phyloP scores from a whole-genome alignment of 2,113 vertebrate genomes.

The Lepisosteus oculatus region DNA sequence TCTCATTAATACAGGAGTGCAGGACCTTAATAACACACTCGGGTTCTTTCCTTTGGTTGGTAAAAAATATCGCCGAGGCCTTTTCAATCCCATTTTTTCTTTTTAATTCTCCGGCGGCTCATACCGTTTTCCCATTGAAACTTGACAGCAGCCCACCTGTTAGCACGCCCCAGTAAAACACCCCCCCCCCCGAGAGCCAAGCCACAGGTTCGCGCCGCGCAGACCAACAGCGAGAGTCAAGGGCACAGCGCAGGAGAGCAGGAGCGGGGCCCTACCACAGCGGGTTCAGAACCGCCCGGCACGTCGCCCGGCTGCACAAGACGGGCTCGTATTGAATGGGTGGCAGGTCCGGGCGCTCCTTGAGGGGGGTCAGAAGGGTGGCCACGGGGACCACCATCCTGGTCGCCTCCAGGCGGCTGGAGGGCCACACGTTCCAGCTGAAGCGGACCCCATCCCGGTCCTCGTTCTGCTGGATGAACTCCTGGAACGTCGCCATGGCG shows the following conservation, averaged over 20 bases:
- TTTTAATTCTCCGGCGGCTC: too few relatives aligned
- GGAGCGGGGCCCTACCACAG: conserved; percentile 75
- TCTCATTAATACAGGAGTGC: too few relatives aligned
- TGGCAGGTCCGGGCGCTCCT: conserved; percentile 87
- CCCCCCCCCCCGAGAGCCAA: too few relatives aligned
- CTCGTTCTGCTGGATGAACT: conserved; percentile 97
- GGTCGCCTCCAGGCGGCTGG: conserved; percentile 92
- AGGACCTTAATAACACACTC: too few relatives aligned
- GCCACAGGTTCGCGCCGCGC: too few relatives aligned
- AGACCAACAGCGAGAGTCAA: neutral
- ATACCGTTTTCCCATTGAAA: too few relatives aligned
- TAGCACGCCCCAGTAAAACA: too few relatives aligned
- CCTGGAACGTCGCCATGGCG: conserved; percentile 91
- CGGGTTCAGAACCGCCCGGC: conserved; percentile 91
- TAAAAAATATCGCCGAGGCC: too few relatives aligned
- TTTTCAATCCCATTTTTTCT: too few relatives aligned
- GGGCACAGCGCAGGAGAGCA: neutral
- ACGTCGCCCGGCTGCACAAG: conserved; percentile 91
- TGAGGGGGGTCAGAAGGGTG: conserved; percentile 83
- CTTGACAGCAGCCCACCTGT: too few relatives aligned
- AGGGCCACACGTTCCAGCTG: conserved; percentile 99
- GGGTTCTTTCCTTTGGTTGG: too few relatives aligned
- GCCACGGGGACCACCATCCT: conserved; percentile 95
- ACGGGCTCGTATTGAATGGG: conserved; percentile 97
- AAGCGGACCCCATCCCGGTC: conserved; percentile 93